Evolutionary conservation across 1,140 invertebrate species (phyloP).

Genomic region (Drosophila elegans): DNA sequence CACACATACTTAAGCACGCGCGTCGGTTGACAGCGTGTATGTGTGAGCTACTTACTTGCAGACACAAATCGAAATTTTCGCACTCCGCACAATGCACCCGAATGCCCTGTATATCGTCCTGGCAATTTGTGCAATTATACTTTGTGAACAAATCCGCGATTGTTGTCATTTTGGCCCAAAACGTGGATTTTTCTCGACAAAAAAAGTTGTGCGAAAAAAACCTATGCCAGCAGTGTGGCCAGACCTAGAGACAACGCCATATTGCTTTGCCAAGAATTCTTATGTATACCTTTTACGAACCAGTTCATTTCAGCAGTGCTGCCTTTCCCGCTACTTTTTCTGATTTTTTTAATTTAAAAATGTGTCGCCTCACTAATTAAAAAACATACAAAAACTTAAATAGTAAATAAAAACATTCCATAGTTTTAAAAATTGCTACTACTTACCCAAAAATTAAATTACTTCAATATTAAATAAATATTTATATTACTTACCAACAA

Average conservation of each 20-base stretch:
- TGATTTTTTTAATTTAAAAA: too few relatives aligned
- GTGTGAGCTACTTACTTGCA: slow-evolving; percentile 90
- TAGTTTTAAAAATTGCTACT: too few relatives aligned
- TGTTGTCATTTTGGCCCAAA: slow-evolving; percentile 64
- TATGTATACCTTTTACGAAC: slow-evolving; percentile 4
- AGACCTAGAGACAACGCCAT: slow-evolving; percentile 21
- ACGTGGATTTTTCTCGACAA: slow-evolving; percentile 43
- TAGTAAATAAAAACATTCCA: too few relatives aligned
- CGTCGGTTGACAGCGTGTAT: slow-evolving; percentile 19
- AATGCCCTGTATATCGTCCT: slow-evolving; percentile 94
- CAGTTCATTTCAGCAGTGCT: background rate
- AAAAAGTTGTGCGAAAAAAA: slow-evolving; percentile 57
- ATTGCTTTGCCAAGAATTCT: background rate
- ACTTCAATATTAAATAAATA: too few relatives aligned
- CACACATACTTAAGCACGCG: slow-evolving; percentile 3
- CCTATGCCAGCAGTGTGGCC: slow-evolving; percentile 44
- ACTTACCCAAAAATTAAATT: too few relatives aligned
- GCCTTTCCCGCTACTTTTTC: background rate
- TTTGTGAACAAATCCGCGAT: slow-evolving; percentile 89
- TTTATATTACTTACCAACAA: too few relatives aligned
- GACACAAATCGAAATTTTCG: slow-evolving; percentile 94
- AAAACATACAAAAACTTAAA: background rate
- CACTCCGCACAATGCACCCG: slow-evolving; percentile 95
- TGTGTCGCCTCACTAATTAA: too few relatives aligned
- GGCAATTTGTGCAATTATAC: slow-evolving; percentile 95